Evolutionary conservation across 1,140 invertebrate genomes (phyloP).

Genomic region (Paraescarpia echinospica): DNA sequence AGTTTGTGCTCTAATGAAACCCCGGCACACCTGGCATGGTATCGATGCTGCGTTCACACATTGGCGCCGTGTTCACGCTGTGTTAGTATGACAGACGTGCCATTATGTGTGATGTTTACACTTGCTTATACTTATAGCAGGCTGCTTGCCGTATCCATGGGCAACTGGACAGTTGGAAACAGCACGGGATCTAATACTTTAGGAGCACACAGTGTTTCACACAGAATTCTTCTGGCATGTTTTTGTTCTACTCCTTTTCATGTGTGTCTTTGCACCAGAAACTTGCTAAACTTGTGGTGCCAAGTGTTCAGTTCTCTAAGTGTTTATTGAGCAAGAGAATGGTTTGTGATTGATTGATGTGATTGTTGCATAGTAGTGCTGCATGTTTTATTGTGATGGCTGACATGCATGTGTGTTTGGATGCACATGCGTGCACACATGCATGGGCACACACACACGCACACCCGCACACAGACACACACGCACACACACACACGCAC

Average conservation of each 20-base stretch:
- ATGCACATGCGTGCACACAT: too few relatives aligned
- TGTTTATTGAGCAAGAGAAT: not conserved
- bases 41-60: not conserved
- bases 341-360: too few relatives aligned
- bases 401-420: too few relatives aligned
- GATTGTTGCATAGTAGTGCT: too few relatives aligned
- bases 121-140: too few relatives aligned
- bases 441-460: too few relatives aligned
- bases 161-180: not conserved
- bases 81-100: not conserved
- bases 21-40: not conserved
- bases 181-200: not conserved
- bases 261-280: not conserved
- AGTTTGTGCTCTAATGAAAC: not conserved
- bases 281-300: too few relatives aligned
- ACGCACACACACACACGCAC: too few relatives aligned
- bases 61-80: not conserved
- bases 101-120: not conserved
- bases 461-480: too few relatives aligned
- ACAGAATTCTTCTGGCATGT: not conserved
- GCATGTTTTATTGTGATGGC: too few relatives aligned
- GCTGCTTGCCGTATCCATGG: not conserved
- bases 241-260: not conserved
- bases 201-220: not conserved
- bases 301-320: not conserved